Base-by-base conservation (phyloP, 2,888 invertebrate species). In the Microplitis manilae region DNA sequence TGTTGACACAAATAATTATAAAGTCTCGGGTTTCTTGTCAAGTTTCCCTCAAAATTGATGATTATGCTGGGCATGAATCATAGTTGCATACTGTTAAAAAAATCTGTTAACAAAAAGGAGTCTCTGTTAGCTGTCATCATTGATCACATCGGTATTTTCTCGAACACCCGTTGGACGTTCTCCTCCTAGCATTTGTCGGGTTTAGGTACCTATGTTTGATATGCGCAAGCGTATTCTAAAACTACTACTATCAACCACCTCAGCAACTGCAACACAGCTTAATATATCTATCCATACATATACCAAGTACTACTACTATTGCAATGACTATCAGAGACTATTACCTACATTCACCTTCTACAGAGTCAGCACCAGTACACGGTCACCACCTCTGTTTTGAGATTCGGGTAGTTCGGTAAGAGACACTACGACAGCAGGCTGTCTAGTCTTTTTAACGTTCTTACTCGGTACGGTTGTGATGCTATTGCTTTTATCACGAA, bases 361-460 rank as follows among this genome's bases (percentile, higher is more conserved):
- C 65, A 65, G 9, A 41, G 41, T 41, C 30, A 41, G 8, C 13
- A 13, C 81, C 81, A 80, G 80, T 82, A 81, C 80, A 81, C 79
- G 76, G 72, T 74, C 70, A 76, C 80, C 83, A 82, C 83, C 84
- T 85, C 83, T 84, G 84, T 84, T 82, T 84, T 83, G 82, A 81
- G 79, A 67, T 78, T 75, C 78, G 77, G 75, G 72, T 75, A 76
- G 73, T 71, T 76, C 78, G 40, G 39, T 13, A 30, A 73, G 40
- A 73, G 77, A 78, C 70, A 75, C 78, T 78, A 30, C 73, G 38
- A 17, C 20, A 65, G 59, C 62, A 40, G 69, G 74, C 69, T 81
- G 82, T 84, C 82, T 82, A 85, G 85, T 85, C 85, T 84, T 83
- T 81, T 81, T 80, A 81, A 79, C 81, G 81, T 82, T 81, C 81